Evolutionary conservation across 2,797 vertebrate genomes (phyloP).

Genomic region (Trichosurus vulpecula): DNA sequence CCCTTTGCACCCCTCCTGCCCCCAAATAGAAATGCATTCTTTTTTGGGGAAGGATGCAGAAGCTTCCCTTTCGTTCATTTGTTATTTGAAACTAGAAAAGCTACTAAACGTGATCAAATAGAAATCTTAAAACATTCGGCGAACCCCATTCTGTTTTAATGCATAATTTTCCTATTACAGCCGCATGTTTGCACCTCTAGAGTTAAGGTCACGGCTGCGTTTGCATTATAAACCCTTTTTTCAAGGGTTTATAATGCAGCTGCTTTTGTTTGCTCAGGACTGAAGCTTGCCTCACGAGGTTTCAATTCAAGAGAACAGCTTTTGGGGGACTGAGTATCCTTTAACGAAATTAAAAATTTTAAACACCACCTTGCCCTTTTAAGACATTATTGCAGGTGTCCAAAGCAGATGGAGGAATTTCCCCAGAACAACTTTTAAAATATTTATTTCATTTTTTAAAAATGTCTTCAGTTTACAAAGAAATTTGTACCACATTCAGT

Average conservation of each 20-base stretch:
- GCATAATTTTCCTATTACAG: slow-evolving; percentile 80
- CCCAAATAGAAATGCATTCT: neutral
- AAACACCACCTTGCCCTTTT: slow-evolving; percentile 72
- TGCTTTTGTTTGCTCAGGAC: slow-evolving; percentile 76
- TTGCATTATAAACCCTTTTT: slow-evolving; percentile 75
- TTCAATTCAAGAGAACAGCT: slow-evolving; percentile 69
- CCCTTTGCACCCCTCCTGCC: neutral
- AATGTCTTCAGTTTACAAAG: slow-evolving; percentile 62
- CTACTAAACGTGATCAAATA: slow-evolving; percentile 76
- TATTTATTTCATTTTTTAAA: slow-evolving; percentile 57
- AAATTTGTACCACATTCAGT: slow-evolving; percentile 43
- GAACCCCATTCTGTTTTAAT: slow-evolving; percentile 71
- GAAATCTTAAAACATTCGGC: slow-evolving; percentile 72
- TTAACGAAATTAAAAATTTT: slow-evolving; percentile 79
- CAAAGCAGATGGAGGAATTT: slow-evolving; percentile 65
- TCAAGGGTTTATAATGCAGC: slow-evolving; percentile 77
- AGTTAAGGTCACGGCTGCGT: slow-evolving; percentile 75
- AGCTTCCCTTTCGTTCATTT: slow-evolving; percentile 66
- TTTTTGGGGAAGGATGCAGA: slow-evolving; percentile 52
- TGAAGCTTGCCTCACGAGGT: slow-evolving; percentile 71
- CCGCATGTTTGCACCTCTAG: slow-evolving; percentile 70
- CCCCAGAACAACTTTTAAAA: slow-evolving; percentile 66
- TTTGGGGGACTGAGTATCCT: slow-evolving; percentile 67
- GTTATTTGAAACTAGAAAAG: slow-evolving; percentile 66
- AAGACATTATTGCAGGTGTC: slow-evolving; percentile 64